Percentiles rank a stretch among this genome's conserved stretches.
phyloP scores from a whole-genome alignment of 2,888 invertebrate species.

The Baronia brevicornis region DNA sequence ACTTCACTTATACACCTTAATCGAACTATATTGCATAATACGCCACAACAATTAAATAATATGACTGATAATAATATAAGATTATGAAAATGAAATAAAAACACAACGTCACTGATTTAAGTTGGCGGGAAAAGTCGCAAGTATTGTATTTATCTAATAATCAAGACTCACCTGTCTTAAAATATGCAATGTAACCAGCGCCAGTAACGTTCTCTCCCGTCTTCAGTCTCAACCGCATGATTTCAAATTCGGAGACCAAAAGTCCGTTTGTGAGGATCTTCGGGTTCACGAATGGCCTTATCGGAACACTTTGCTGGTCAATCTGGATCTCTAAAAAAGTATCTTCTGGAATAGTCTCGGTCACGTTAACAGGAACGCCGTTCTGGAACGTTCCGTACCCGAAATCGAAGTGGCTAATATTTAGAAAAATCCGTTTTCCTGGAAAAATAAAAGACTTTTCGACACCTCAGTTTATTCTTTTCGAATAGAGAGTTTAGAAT shows the following conservation, averaged over 20 bases:
- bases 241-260: slow-evolving; percentile 79
- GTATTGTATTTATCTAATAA: too few species aligned
- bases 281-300: slow-evolving; percentile 74
- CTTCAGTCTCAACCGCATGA: slow-evolving; percentile 76
- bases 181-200: slow-evolving; percentile 79
- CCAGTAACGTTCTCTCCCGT: slow-evolving; percentile 80
- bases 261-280: slow-evolving; percentile 79
- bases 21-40: too few species aligned
- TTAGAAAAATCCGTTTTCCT: slow-evolving; percentile 82
- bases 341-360: slow-evolving; percentile 41
- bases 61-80: too few species aligned
- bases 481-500: background rate
- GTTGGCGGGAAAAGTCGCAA: too few species aligned
- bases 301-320: slow-evolving; percentile 65
- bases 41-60: too few species aligned
- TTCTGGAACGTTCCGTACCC: slow-evolving; percentile 57
- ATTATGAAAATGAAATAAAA: too few species aligned
- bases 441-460: slow-evolving; percentile 25
- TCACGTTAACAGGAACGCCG: slow-evolving; percentile 49
- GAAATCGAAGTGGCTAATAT: slow-evolving; percentile 78
- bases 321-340: slow-evolving; percentile 76
- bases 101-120: too few species aligned
- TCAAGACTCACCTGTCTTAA: slow-evolving; percentile 75
- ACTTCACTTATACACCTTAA: too few species aligned
- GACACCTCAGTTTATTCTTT: too few species aligned